These are phyloP conservation scores for Dyspetes luteomarginatus DNA, from an alignment of 2,888 invertebrate genomes.

Conservation along the genomic window DNA sequence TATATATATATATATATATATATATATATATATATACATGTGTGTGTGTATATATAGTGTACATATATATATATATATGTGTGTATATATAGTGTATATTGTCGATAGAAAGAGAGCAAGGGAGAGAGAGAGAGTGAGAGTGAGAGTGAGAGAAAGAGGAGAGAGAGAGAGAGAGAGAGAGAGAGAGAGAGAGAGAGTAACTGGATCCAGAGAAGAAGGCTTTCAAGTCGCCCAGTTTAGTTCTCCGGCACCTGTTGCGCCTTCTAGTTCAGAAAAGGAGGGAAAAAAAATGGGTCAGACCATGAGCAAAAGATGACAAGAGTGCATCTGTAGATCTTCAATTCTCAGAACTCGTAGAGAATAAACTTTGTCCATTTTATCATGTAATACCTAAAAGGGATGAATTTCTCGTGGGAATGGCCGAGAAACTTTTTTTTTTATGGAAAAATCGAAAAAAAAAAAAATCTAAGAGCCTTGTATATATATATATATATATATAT, in stretches of 20 bases:
- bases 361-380: too few relatives aligned
- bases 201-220: constrained; percentile 31
- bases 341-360: constrained; percentile 12
- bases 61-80: too few relatives aligned
- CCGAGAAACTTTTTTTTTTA: not conserved
- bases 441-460: constrained; percentile 5
- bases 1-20: too few relatives aligned
- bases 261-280: not conserved
- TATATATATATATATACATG: too few relatives aligned
- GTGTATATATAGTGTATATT: not conserved
- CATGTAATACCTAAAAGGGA: too few relatives aligned
- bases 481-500: not conserved
- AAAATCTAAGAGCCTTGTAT: too few relatives aligned
- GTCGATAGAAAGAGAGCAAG: not conserved
- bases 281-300: not conserved
- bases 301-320: not conserved
- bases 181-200: not conserved
- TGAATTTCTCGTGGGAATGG: not conserved
- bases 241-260: constrained; percentile 46
- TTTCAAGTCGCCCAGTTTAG: constrained; percentile 27
- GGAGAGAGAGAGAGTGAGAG: too few relatives aligned
- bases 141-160: too few relatives aligned
- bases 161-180: too few relatives aligned
- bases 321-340: not conserved
- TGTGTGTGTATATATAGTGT: too few relatives aligned